These are phyloP conservation scores for Syngnathus typhle DNA, from an alignment of 2,113 vertebrate genomes.

Conservation along the genomic window DNA sequence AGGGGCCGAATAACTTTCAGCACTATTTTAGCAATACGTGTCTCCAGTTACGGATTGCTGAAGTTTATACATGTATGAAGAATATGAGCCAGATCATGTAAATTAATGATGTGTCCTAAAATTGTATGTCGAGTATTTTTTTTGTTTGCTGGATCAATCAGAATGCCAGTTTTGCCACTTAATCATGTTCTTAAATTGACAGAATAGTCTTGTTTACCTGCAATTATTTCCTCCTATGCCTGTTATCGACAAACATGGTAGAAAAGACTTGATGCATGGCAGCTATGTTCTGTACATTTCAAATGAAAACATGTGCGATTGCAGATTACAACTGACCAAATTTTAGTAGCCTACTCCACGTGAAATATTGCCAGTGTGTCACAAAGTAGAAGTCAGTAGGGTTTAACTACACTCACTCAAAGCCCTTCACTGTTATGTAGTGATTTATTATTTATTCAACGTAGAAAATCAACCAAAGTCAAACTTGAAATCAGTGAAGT, in stretches of 20 bases:
- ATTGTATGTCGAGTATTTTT: constrained; percentile 7
- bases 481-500: constrained; percentile 38
- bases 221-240: constrained; percentile 12
- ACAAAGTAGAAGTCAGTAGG: not conserved
- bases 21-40: not conserved
- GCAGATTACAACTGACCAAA: constrained; percentile 12
- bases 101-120: constrained; percentile 11
- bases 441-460: constrained; percentile 60
- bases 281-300: constrained; percentile 32
- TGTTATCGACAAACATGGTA: not conserved
- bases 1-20: not conserved
- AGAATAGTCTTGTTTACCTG: constrained; percentile 14
- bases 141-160: constrained; percentile 30
- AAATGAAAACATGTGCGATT: constrained; percentile 12
- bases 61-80: constrained; percentile 22
- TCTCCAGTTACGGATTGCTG: not conserved
- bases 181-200: constrained; percentile 10
- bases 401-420: constrained; percentile 17
- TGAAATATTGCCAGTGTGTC: not conserved
- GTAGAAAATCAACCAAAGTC: constrained; percentile 26
- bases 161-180: constrained; percentile 8
- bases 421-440: constrained; percentile 39
- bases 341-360: not conserved
- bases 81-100: constrained; percentile 22
- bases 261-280: constrained; percentile 33